Evolutionary conservation across 2,797 vertebrate genomes (phyloP).

Genomic region (Nannoperca obscura): DNA sequence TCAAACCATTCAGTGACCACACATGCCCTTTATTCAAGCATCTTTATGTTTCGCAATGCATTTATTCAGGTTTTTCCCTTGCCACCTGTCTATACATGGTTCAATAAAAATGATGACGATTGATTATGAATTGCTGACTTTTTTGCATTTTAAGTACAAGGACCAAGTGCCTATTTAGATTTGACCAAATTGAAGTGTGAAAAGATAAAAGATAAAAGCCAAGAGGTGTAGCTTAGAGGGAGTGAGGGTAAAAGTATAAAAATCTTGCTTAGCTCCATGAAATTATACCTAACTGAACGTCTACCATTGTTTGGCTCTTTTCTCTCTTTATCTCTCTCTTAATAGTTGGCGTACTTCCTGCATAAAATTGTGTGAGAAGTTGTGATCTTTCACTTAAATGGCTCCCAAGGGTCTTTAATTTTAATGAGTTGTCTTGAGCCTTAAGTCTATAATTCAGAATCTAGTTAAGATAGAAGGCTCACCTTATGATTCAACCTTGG

Average conservation of each 20-base stretch:
- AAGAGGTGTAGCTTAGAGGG: slow-evolving; percentile 8
- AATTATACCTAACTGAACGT: slow-evolving; percentile 26
- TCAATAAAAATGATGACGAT: slow-evolving; percentile 1
- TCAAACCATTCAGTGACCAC: background rate
- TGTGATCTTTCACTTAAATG: slow-evolving; percentile 62
- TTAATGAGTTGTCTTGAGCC: slow-evolving; percentile 67
- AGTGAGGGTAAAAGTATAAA: slow-evolving; percentile 10
- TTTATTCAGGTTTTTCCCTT: background rate
- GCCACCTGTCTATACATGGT: background rate
- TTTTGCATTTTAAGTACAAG: slow-evolving; percentile 1
- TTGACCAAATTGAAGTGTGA: slow-evolving; percentile 6
- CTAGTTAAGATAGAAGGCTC: slow-evolving; percentile 54
- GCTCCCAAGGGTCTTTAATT: slow-evolving; percentile 60
- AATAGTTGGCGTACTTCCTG: slow-evolving; percentile 48
- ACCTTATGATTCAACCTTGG: slow-evolving; percentile 48
- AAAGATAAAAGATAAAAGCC: slow-evolving; percentile 18
- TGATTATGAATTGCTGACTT: background rate
- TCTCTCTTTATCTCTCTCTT: slow-evolving; percentile 57
- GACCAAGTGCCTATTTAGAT: slow-evolving; percentile 16
- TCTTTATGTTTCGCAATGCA: slow-evolving; percentile 6
- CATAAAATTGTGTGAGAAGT: slow-evolving; percentile 61
- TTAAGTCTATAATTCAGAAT: slow-evolving; percentile 49
- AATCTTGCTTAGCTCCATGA: slow-evolving; percentile 39
- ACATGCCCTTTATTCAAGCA: background rate
- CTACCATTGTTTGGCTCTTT: slow-evolving; percentile 43